Percentiles rank a stretch among this genome's conserved stretches.
Conservation (phyloP, 2,113 vertebrate species). For the Ceyx melanurus region DNA sequence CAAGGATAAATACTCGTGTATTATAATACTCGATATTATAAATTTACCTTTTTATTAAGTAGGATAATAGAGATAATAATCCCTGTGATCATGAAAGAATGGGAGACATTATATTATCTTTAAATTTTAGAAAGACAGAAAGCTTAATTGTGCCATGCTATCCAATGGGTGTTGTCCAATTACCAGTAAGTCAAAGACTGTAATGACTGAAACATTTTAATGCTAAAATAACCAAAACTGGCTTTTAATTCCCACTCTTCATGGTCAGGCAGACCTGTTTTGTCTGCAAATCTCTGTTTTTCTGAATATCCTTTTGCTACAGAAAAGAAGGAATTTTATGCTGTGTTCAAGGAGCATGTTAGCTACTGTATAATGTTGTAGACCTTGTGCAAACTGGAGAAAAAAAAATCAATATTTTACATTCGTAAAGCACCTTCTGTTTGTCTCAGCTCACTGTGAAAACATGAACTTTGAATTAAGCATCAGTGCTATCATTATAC, state of each 20-base stretch:
- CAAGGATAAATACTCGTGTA: neutral
- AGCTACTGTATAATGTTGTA: neutral
- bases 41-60: constrained; percentile 10
- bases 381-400: neutral
- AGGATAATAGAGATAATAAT: neutral
- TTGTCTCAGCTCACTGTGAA: neutral
- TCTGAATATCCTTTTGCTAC: neutral
- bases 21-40: neutral
- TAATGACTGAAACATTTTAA: neutral
- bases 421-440: neutral
- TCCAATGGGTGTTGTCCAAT: neutral
- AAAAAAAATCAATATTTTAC: neutral
- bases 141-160: neutral
- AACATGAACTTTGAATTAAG: neutral
- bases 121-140: neutral
- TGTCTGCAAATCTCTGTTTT: neutral
- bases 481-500: neutral
- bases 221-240: neutral
- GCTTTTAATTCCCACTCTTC: neutral
- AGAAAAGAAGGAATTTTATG: neutral
- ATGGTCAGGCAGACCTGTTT: neutral
- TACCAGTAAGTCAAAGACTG: neutral
- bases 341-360: neutral
- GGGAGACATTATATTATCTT: neutral
- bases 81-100: constrained; percentile 18